Percentiles rank a stretch among this genome's conserved stretches.
These are phyloP conservation scores for Mastigias papua DNA, from an alignment of 30 jellyfish, hydroid and myxozoan genomes.

Conservation along the genomic window DNA sequence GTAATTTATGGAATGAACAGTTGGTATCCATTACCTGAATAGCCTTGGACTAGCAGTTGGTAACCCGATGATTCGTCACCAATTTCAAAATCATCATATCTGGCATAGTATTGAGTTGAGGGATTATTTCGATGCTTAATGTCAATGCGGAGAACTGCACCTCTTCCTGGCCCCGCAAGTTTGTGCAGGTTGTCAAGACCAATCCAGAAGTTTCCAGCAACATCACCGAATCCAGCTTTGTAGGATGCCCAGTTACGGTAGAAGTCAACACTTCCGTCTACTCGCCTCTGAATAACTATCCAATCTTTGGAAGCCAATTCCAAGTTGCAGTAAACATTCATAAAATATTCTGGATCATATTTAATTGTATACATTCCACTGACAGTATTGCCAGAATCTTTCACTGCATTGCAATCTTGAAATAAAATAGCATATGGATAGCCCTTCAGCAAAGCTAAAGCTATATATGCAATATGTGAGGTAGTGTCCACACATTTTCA, in stretches of 20 bases:
- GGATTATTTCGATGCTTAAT: conserved; percentile 45
- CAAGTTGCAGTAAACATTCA: conserved; percentile 56
- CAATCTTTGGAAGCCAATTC: conserved; percentile 27
- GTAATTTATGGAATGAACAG: neutral
- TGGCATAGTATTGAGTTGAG: conserved; percentile 24
- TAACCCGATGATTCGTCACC: conserved; percentile 54
- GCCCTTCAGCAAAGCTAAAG: too few species aligned
- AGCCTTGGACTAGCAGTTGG: conserved; percentile 29
- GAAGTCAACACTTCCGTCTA: conserved; percentile 30
- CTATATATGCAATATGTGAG: too few species aligned
- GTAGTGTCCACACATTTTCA: too few species aligned
- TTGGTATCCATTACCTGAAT: conserved; percentile 26
- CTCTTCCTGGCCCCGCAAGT: conserved; percentile 54
- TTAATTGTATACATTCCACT: conserved; percentile 62
- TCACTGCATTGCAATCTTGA: conserved; percentile 48
- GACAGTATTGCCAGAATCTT: conserved; percentile 45
- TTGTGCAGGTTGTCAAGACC: conserved; percentile 53
- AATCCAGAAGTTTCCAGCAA: conserved; percentile 42
- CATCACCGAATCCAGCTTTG: conserved; percentile 46
- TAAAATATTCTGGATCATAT: neutral
- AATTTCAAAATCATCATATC: conserved; percentile 45
- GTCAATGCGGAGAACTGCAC: conserved; percentile 51
- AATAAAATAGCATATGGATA: too few species aligned
- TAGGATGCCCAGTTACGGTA: conserved; percentile 60
- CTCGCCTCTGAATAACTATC: conserved; percentile 57